phyloP scores from a whole-genome alignment of 2,888 invertebrate species.

The Schrankia costaestrigalis region DNA sequence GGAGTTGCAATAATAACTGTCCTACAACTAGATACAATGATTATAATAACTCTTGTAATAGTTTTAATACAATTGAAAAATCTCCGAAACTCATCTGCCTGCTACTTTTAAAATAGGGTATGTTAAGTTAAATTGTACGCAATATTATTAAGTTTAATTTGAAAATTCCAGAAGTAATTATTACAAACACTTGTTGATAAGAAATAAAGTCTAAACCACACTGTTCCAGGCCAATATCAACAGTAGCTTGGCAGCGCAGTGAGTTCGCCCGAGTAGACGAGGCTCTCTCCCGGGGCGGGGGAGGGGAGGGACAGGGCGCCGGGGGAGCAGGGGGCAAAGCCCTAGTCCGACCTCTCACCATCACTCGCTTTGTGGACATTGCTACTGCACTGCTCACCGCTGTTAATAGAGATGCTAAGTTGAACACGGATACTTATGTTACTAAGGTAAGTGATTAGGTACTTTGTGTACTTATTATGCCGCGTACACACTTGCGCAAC shows the following conservation, averaged over 20 bases:
- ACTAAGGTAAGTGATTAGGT: slow-evolving; percentile 50
- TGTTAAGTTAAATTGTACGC: not conserved
- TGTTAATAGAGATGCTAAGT: slow-evolving; percentile 42
- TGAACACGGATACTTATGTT: slow-evolving; percentile 69
- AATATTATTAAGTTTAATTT: too few species aligned
- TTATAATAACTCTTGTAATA: not conserved
- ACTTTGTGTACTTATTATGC: not conserved
- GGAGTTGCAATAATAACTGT: not conserved
- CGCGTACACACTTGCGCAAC: not conserved
- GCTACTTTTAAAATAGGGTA: too few species aligned
- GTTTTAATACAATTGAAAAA: too few species aligned
- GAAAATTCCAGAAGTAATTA: not conserved
- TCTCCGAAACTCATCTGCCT: not conserved
- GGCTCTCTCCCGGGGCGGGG: slow-evolving; percentile 32
- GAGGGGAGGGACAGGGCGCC: too few species aligned
- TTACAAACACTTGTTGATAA: not conserved
- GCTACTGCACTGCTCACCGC: slow-evolving; percentile 45
- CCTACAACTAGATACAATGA: not conserved
- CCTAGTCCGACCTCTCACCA: slow-evolving; percentile 68
- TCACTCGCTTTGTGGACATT: slow-evolving; percentile 69
- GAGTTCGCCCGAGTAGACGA: slow-evolving; percentile 43
- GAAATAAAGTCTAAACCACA: not conserved
- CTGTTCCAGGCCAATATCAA: slow-evolving; percentile 47
- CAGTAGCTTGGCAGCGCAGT: slow-evolving; percentile 60
- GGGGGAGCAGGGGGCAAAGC: slow-evolving; percentile 29